phyloP scores from a whole-genome alignment of 2,888 invertebrate species.

The Monochamus alternatus region DNA sequence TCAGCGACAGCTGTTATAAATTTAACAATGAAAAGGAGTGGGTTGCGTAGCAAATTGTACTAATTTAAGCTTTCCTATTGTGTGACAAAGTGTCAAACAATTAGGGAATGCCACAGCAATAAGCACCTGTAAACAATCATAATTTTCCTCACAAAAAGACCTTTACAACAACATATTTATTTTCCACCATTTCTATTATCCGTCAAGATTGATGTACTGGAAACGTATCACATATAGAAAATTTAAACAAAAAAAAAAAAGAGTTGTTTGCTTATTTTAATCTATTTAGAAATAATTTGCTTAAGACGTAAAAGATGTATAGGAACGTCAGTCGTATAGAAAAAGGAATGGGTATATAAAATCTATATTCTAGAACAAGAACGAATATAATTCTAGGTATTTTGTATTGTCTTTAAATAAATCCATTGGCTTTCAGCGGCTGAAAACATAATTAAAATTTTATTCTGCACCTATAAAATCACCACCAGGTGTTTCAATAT shows the following conservation, averaged over 20 bases:
- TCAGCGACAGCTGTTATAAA: not conserved
- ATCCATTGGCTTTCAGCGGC: not conserved
- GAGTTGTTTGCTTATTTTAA: no score
- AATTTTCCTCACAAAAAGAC: not conserved
- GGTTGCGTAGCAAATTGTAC: not conserved
- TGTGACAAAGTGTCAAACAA: slow-evolving; percentile 5
- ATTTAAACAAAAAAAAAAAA: no score
- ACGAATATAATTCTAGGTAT: not conserved
- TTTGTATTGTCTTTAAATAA: not conserved
- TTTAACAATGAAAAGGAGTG: not conserved
- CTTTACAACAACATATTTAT: not conserved
- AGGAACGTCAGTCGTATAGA: not conserved
- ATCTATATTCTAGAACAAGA: not conserved
- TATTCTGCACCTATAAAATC: slow-evolving; percentile 21
- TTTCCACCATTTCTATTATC: not conserved
- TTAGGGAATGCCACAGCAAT: not conserved
- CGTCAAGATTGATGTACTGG: no score
- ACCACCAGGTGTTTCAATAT: slow-evolving; percentile 31
- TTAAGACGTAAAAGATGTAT: not conserved
- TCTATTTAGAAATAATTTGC: not conserved
- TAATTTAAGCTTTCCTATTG: not conserved
- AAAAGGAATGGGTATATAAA: not conserved
- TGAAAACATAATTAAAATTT: not conserved
- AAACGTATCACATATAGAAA: no score
- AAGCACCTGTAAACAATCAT: slow-evolving; percentile 2